phyloP scores from a whole-genome alignment of 64 coral and sea anemone genomes.

The Platygyra sinensis region DNA sequence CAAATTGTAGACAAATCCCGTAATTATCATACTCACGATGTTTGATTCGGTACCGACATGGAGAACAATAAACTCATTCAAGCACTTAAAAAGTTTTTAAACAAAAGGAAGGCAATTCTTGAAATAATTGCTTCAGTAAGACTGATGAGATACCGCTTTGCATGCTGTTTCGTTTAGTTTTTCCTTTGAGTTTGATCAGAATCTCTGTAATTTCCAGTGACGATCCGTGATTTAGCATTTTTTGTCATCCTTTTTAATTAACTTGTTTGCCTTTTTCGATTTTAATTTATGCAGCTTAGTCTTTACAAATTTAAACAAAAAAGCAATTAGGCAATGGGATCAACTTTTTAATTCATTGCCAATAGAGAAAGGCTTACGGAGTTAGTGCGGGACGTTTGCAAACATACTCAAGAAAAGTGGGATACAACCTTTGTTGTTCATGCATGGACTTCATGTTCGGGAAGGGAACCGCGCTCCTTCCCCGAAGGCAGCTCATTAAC shows the following conservation, averaged over 20 bases:
- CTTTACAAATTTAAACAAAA: neutral
- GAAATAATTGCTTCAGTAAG: neutral
- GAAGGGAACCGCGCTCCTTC: no score
- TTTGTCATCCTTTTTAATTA: neutral
- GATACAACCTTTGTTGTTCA: neutral
- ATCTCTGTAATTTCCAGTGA: neutral
- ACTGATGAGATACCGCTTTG: neutral
- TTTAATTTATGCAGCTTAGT: neutral
- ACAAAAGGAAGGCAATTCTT: conserved; percentile 10
- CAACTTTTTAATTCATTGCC: neutral
- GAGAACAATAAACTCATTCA: conserved; percentile 16
- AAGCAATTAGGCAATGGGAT: conserved; percentile 5
- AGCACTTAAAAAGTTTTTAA: neutral
- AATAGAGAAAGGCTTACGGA: neutral
- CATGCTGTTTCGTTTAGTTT: neutral
- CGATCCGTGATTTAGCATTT: neutral
- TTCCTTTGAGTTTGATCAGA: neutral
- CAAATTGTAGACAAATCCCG: conserved; percentile 21
- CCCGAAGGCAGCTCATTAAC: no score
- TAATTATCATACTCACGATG: conserved; percentile 25
- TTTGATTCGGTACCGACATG: neutral
- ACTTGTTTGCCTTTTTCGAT: neutral
- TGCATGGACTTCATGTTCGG: no score
- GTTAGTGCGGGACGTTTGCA: neutral
- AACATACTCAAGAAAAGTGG: neutral